phyloP scores from a whole-genome alignment of 2,888 invertebrate species.

The Temnothorax ravouxi region DNA sequence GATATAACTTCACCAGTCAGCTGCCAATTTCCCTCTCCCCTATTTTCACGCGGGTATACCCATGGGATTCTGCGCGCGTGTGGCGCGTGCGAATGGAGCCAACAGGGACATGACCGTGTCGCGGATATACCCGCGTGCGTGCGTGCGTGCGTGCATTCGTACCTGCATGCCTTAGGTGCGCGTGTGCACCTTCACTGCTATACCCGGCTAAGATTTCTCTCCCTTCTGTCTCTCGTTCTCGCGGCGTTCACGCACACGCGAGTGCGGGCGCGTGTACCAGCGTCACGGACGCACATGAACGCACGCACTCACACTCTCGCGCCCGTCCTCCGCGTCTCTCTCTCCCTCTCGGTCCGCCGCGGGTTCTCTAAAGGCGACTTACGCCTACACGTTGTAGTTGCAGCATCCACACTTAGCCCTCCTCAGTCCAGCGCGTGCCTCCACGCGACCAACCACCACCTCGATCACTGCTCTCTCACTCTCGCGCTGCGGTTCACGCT shows the following conservation, averaged over 20 bases:
- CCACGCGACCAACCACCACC: slow-evolving; percentile 86
- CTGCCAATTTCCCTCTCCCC: neutral
- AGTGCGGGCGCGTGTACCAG: slow-evolving; percentile 12
- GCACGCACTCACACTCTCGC: slow-evolving; percentile 57
- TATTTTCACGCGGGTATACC: neutral
- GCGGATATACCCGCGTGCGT: slow-evolving; percentile 44
- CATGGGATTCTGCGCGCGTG: slow-evolving; percentile 31
- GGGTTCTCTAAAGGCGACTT: slow-evolving; percentile 81
- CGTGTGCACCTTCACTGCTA: slow-evolving; percentile 19
- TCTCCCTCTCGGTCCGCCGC: slow-evolving; percentile 70
- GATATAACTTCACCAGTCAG: neutral
- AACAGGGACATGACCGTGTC: slow-evolving; percentile 70
- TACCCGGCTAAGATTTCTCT: slow-evolving; percentile 63
- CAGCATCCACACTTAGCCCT: slow-evolving; percentile 86
- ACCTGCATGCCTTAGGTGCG: slow-evolving; percentile 42
- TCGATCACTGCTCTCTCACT: slow-evolving; percentile 78
- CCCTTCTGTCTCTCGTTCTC: slow-evolving; percentile 56
- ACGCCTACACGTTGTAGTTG: slow-evolving; percentile 85
- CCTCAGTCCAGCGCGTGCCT: slow-evolving; percentile 86
- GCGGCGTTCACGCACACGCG: slow-evolving; percentile 18
- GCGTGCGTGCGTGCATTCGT: slow-evolving; percentile 52
- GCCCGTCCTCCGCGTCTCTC: slow-evolving; percentile 61
- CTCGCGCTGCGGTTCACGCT: slow-evolving; percentile 74
- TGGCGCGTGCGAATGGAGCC: slow-evolving; percentile 74
- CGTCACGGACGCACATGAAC: neutral